A percentile compares a stretch with the other conserved stretches of the same genome.
These are phyloP conservation scores for Protodeltote pygarga DNA, from an alignment of 2,888 invertebrate genomes.

Conservation along the genomic window DNA sequence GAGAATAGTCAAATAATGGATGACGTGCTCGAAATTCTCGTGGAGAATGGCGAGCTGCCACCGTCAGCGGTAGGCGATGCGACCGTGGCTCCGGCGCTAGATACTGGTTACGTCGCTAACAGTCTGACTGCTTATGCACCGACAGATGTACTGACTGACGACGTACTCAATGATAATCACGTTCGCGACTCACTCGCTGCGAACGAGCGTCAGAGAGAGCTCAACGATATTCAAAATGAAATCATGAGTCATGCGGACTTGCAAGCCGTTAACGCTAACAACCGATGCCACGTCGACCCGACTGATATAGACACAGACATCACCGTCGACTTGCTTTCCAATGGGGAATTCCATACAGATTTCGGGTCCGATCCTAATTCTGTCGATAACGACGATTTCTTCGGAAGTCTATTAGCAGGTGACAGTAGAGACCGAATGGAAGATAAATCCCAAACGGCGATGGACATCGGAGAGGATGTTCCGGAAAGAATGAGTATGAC, in stretches of 20 bases:
- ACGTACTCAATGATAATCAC: slow-evolving; percentile 67
- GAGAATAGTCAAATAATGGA: slow-evolving; percentile 93
- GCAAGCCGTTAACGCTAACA: slow-evolving; percentile 59
- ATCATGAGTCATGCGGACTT: slow-evolving; percentile 77
- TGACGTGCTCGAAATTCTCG: slow-evolving; percentile 97
- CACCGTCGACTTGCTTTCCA: slow-evolving; percentile 64
- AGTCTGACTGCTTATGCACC: slow-evolving; percentile 66
- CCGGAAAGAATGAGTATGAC: slow-evolving; percentile 75
- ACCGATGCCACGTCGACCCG: slow-evolving; percentile 55
- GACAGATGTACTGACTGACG: slow-evolving; percentile 70
- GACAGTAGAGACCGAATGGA: slow-evolving; percentile 61
- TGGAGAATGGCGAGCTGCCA: slow-evolving; percentile 96
- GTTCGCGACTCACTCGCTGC: slow-evolving; percentile 73
- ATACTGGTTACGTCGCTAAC: slow-evolving; percentile 56
- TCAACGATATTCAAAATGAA: slow-evolving; percentile 80
- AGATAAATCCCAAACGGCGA: slow-evolving; percentile 66
- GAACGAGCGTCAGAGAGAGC: slow-evolving; percentile 76
- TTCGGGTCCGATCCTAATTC: slow-evolving; percentile 71
- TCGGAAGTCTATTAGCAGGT: slow-evolving; percentile 72
- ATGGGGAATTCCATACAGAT: slow-evolving; percentile 70
- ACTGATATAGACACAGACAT: slow-evolving; percentile 69
- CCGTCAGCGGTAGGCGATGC: slow-evolving; percentile 92
- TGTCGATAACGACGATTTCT: slow-evolving; percentile 75
- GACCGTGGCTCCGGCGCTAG: slow-evolving; percentile 80
- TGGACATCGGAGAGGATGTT: slow-evolving; percentile 74